Base-by-base conservation (phyloP, 2,113 vertebrate species). In the Porphyrio hochstetteri region DNA sequence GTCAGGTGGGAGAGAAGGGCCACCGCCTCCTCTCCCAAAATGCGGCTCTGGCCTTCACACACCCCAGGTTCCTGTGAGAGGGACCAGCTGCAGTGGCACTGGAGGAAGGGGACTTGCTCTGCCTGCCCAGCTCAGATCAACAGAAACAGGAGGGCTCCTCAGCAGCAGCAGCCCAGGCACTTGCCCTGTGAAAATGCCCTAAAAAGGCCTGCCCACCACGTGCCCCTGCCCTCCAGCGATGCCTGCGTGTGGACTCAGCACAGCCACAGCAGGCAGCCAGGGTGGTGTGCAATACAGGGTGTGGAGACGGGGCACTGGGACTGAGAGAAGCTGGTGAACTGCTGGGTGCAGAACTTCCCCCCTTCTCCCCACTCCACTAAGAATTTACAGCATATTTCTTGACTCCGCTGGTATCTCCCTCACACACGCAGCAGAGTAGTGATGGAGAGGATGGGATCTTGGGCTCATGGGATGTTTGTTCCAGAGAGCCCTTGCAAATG, bases 401-500 rank as follows among this genome's bases (percentile, higher is more conserved):
- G 5, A 44, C 57, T 85, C 25, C 4, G 4, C 29, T 67, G 40
- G 69, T 65, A 69, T 88, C 40, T 78, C 64, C 40, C 53, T 65
- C 67, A 82, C 88, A 92, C 33, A 69, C 33, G 29, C 8, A 11
- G 44, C 56, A 59, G 59, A 33, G 56, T 76, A 67, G 28, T 57
- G 44, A 59, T 35, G 40, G 42, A 75, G 18, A 88, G 38, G 35
- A 84, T 1, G 5, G 76, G 55, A 38, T 86, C 53, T 35, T 67
- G 86, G 64, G 44, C 24, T 84, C 21, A 50, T 18, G 67, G 59
- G 63, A 40, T 59, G 16, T 19, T 81, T 84, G 68, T 79, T 88
- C 42, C 84, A 90, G 31, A 92, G 5, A 82, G 28, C 61, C 84
- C 88, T 88, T 82, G 84, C 65, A 81, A 89, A 90, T 40, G 76